These are phyloP conservation scores for Chionodraco myersi DNA, from an alignment of 2,113 vertebrate genomes.

Conservation along the genomic window DNA sequence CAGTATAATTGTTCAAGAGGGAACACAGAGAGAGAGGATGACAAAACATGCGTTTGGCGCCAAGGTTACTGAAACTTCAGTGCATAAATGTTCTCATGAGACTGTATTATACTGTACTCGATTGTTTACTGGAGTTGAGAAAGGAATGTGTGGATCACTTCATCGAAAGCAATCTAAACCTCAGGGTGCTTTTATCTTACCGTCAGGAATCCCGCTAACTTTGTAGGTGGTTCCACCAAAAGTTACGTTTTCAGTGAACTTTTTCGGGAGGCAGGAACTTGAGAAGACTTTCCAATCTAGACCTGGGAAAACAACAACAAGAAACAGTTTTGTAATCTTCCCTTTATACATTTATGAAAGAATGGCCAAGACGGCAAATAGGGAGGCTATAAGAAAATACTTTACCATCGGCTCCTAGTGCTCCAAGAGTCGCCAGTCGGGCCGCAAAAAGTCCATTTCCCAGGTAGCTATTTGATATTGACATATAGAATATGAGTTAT, in stretches of 20 bases:
- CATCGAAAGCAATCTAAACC: slow-evolving; percentile 64
- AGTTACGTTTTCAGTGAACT: slow-evolving; percentile 91
- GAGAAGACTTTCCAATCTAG: slow-evolving; percentile 85
- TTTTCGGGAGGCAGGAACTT: slow-evolving; percentile 94
- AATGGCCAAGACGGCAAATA: neutral
- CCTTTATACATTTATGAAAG: neutral
- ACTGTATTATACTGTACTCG: slow-evolving; percentile 66
- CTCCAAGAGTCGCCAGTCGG: slow-evolving; percentile 92
- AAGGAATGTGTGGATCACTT: slow-evolving; percentile 61
- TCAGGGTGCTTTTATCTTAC: slow-evolving; percentile 81
- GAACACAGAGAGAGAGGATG: slow-evolving; percentile 58
- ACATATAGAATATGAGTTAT: slow-evolving; percentile 3
- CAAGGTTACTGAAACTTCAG: slow-evolving; percentile 60
- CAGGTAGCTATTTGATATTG: slow-evolving; percentile 88
- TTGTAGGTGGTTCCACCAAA: slow-evolving; percentile 92
- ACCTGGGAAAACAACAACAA: slow-evolving; percentile 67
- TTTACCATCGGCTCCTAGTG: slow-evolving; percentile 90
- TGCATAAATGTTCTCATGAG: slow-evolving; percentile 60
- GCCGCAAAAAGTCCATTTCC: slow-evolving; percentile 94
- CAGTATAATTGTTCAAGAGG: slow-evolving; percentile 78
- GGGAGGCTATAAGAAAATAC: neutral
- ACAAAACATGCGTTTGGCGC: slow-evolving; percentile 77
- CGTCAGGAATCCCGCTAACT: slow-evolving; percentile 93
- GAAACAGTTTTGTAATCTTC: neutral
- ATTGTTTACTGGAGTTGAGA: slow-evolving; percentile 47